These are phyloP conservation scores for Andrena flavipes DNA, from an alignment of 2,888 invertebrate species.

Conservation along the genomic window DNA sequence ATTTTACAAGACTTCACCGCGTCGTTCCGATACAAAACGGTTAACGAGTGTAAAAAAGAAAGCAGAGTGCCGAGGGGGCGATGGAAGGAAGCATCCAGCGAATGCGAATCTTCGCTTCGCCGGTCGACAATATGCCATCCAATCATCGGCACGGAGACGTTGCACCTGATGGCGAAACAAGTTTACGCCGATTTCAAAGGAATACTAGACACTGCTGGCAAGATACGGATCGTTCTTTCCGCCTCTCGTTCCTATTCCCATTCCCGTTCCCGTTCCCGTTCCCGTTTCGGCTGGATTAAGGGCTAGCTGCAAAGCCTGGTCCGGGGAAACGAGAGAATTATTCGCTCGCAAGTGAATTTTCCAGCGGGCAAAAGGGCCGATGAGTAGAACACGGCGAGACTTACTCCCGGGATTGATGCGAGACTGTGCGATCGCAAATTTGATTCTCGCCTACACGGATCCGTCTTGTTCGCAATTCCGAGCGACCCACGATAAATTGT, in stretches of 20 bases:
- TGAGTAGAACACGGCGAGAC: constrained; percentile 2
- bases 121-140: constrained; percentile 70
- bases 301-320: constrained; percentile 54
- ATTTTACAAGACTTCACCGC: constrained; percentile 61
- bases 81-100: constrained; percentile 2
- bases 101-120: constrained; percentile 46
- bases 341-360: constrained; percentile 63
- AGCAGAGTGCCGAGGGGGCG: too few relatives aligned
- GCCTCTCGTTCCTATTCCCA: constrained; percentile 3
- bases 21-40: constrained; percentile 33
- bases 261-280: constrained; percentile 1
- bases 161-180: constrained; percentile 65
- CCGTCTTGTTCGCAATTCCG: constrained; percentile 28
- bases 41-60: constrained; percentile 3
- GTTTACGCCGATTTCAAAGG: constrained; percentile 70
- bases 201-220: constrained; percentile 20
- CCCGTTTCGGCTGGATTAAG: constrained; percentile 64
- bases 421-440: constrained; percentile 43
- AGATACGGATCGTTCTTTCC: constrained; percentile 28
- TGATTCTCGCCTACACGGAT: constrained; percentile 36
- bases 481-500: constrained; percentile 41
- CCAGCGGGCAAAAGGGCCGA: constrained; percentile 2
- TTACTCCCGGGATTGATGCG: constrained; percentile 13
- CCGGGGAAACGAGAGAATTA: constrained; percentile 67
- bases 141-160: constrained; percentile 71